A percentile compares a stretch with the other conserved stretches of the same genome.
Conservation (phyloP, 2,113 vertebrate genomes). For the Paedocypris sp. region DNA sequence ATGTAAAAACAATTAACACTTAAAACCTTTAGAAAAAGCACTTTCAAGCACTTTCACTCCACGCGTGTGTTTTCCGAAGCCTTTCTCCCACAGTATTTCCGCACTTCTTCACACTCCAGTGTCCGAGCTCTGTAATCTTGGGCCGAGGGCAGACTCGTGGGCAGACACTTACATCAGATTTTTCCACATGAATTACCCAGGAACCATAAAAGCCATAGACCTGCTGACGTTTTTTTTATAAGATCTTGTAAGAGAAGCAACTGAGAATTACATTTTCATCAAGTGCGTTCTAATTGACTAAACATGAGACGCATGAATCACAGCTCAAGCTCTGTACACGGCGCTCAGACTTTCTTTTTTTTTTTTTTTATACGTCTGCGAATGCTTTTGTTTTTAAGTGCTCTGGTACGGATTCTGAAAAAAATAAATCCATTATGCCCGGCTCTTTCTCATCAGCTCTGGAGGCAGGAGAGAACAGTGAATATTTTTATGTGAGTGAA, state of each 20-base stretch:
- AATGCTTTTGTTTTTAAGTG: too few relatives aligned
- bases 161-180: conserved; percentile 6
- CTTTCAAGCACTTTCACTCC: background rate
- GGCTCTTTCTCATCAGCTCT: conserved; percentile 16
- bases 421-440: background rate
- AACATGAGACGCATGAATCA: background rate
- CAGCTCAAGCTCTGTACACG: background rate
- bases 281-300: background rate
- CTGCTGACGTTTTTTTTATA: background rate
- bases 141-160: conserved; percentile 10
- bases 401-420: background rate
- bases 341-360: background rate
- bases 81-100: conserved; percentile 4
- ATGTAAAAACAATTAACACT: too few relatives aligned
- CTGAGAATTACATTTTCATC: background rate
- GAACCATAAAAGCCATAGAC: background rate
- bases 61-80: background rate
- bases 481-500: conserved; percentile 16
- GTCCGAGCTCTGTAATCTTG: conserved; percentile 10
- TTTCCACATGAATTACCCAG: background rate
- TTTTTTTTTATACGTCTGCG: too few relatives aligned
- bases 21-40: too few relatives aligned
- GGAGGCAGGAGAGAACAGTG: background rate
- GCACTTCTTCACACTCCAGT: background rate
- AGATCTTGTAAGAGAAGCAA: background rate